Evolutionary conservation across 2,113 vertebrate species (phyloP).

Genomic region (Triplophysa siluroides): DNA sequence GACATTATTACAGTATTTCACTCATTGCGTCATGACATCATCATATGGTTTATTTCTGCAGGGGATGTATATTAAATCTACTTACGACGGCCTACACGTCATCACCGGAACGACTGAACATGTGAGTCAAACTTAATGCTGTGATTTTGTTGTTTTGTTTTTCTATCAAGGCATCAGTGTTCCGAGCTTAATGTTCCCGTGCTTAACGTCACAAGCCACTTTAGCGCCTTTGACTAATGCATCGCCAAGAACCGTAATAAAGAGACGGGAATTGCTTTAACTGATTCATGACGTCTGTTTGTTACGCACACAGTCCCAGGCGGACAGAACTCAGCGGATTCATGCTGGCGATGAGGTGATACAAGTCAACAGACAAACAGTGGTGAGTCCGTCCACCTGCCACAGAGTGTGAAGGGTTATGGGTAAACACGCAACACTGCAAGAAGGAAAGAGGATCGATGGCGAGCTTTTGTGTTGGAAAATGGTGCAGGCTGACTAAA

Average conservation of each 20-base stretch:
- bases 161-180: not conserved
- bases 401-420: constrained; percentile 24
- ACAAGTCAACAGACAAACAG: constrained; percentile 91
- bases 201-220: not conserved
- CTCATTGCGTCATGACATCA: not conserved
- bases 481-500: not conserved
- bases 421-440: not conserved
- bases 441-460: not conserved
- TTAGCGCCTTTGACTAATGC: not conserved
- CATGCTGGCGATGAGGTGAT: constrained; percentile 96
- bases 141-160: not conserved
- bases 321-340: constrained; percentile 92
- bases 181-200: not conserved
- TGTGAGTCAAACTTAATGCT: constrained; percentile 74
- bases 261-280: not conserved
- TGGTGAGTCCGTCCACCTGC: constrained; percentile 78
- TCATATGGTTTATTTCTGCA: constrained; percentile 56
- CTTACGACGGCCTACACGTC: constrained; percentile 93
- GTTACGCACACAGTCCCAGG: constrained; percentile 81
- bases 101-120: constrained; percentile 97
- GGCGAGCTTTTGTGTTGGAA: constrained; percentile 3
- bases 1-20: not conserved
- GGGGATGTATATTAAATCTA: constrained; percentile 99
- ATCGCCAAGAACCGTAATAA: not conserved
- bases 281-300: not conserved